Evolutionary conservation across 1,140 invertebrate genomes (phyloP), one percentile per base, ranked within the genome.

Genomic region (Tetragnatha versicolor): DNA sequence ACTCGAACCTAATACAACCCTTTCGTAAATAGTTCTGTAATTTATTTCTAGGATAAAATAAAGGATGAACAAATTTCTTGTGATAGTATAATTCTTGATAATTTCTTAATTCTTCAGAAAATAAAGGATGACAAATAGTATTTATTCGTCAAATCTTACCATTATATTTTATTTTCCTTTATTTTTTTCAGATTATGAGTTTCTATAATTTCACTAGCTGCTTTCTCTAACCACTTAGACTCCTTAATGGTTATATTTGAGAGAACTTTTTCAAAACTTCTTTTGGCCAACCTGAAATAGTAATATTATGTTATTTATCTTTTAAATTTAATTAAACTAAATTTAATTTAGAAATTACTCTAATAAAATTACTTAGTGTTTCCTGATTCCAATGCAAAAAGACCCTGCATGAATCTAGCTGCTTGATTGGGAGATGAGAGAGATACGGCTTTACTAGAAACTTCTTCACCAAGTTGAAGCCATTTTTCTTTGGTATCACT

Each of bases 341-440:
- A 20, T 51, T 51, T n/a, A n/a, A n/a, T n/a, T n/a, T n/a, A n/a
- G n/a, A n/a, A n/a, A n/a, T n/a, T n/a, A n/a, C n/a, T n/a, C n/a
- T 33, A 20, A 20, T 35, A 14, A 25, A 17, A 14, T 22, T 65
- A 77, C 73, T 29, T 77, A n/a, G 33, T 29, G 42, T 77, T 77
- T 65, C 73, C 73, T 31, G 73, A 14, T 60, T 77, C 61, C 0
- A 66, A 42, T 17, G 73, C 73, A 66, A 77, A 66, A 27, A 77
- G 35, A 4, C 73, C 73, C 20, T 65, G 73, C 14, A 77, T 6
- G 33, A 77, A 77, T n/a, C 73, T 29, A 20, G 73, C 73, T 29
- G 60, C 60, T 42, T 53, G 49, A 42, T 25, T 77, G 14, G 60
- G 39, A 7, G 73, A 47, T n/a, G 49, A 29, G 5, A 66, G 2